Percentiles rank a stretch among this genome's conserved stretches.
These are phyloP conservation scores for Octodonta nipae DNA, from an alignment of 2,888 invertebrate species.

Conservation along the genomic window DNA sequence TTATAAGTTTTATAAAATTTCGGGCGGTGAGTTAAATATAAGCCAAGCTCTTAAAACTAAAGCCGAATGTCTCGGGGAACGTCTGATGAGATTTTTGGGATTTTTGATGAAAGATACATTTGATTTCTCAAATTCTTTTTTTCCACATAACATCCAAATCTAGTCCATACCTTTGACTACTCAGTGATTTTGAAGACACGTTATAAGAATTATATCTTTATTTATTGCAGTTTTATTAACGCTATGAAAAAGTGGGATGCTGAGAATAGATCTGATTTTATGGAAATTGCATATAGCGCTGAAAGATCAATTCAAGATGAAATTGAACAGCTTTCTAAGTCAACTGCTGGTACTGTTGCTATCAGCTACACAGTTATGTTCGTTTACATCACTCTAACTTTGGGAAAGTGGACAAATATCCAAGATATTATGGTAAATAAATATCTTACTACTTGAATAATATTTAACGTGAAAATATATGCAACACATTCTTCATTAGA, in stretches of 20 bases:
- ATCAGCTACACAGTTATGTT: conserved; percentile 91
- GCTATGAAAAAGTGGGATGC: conserved; percentile 47
- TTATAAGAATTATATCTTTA: too few relatives aligned
- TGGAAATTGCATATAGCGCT: conserved; percentile 60
- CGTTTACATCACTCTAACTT: conserved; percentile 70
- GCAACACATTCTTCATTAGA: too few relatives aligned
- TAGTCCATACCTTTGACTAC: too few relatives aligned
- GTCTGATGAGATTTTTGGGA: too few relatives aligned
- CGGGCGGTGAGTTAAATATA: too few relatives aligned
- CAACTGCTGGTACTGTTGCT: conserved; percentile 70
- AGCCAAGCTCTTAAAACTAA: too few relatives aligned
- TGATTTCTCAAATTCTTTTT: neutral
- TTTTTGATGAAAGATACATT: conserved; percentile 5
- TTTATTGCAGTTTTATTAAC: conserved; percentile 47
- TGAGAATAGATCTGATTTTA: conserved; percentile 41
- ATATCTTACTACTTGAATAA: too few relatives aligned
- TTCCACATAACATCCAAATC: too few relatives aligned
- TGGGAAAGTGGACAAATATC: conserved; percentile 60
- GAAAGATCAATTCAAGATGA: conserved; percentile 89
- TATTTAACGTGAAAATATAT: too few relatives aligned
- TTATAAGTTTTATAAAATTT: too few relatives aligned
- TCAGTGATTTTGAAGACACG: too few relatives aligned
- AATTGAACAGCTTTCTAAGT: conserved; percentile 69
- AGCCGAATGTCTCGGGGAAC: too few relatives aligned
- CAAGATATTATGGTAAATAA: conserved; percentile 43